Base-by-base conservation (phyloP, 1,140 invertebrate genomes). In the Heliconius hermathena region DNA sequence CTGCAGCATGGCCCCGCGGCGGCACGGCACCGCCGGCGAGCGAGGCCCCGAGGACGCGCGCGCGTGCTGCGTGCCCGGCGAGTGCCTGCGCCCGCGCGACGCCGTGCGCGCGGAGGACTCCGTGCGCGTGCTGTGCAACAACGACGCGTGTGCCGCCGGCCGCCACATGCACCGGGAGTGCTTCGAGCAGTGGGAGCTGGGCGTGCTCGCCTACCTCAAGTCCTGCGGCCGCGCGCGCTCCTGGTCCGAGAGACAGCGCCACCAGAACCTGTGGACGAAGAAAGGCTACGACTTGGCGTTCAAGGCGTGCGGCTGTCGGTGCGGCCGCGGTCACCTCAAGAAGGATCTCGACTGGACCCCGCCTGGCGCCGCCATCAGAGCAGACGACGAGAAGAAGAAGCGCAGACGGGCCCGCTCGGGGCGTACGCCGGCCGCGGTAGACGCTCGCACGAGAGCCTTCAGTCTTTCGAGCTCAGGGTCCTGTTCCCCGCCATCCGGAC, bases 201-300 rank as follows among this genome's bases (percentile, higher is more conserved):
- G 96, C 8, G 97, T 99, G 22, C 95, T 99, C 79, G 97, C 97
- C 52, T 99, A 98, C 88, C 95, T 99, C 71, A 98, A 98, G 89
- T 97, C 97, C 9, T 98, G 97, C 94, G 98, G 98, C 18, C 95
- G 98, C 22, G 98, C 98, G 3, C 96, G 98, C 22, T 98, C 97
- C 75, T 99, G 98, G 98, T 98, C 98, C 36, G 98, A 99, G 90
- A 96, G 98, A 71, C 98, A 99, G 93, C 96, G 98, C 22, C 96
- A 98, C 82, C 98, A 99, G 94, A 99, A 99, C 91, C 95, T 99
- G 77, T 99, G 99, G 99, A 99, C 98, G 57, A 99, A 99, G 94
- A 99, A 99, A 93, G 98, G 98, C 18, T 99, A 99, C 95, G 98
- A 99, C 92, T 94, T 99, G 89, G 98, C 98, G 1, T 98, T 97